Conservation (phyloP, 2,888 invertebrate species). For the Subacronicta megacephala region DNA sequence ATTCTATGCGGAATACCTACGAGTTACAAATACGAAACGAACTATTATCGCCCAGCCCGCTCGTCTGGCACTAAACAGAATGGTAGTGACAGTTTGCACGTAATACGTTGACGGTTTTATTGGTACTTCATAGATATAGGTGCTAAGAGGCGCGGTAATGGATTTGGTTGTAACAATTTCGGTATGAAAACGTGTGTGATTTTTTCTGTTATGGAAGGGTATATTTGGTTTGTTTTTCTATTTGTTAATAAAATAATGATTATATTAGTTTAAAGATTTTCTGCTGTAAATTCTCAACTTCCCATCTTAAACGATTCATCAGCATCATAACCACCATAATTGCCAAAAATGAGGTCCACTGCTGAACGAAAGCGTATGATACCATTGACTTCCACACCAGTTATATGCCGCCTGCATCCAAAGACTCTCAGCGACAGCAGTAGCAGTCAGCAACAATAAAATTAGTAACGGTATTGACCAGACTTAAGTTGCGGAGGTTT, state of each 20-base stretch:
- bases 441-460: too few species aligned
- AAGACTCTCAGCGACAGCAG: too few species aligned
- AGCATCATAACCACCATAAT: too few species aligned
- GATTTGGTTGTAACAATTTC: conserved; percentile 26
- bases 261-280: too few species aligned
- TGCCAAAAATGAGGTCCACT: too few species aligned
- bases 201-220: conserved; percentile 12
- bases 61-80: conserved; percentile 45
- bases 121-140: conserved; percentile 18
- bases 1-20: conserved; percentile 43
- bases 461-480: too few species aligned
- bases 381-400: too few species aligned
- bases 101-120: conserved; percentile 46
- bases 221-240: conserved; percentile 1
- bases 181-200: conserved; percentile 16
- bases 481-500: too few species aligned
- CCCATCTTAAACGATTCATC: not conserved
- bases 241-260: not conserved
- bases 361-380: too few species aligned
- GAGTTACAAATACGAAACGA: conserved; percentile 56
- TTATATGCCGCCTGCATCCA: too few species aligned
- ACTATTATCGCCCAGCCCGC: conserved; percentile 56
- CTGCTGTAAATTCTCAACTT: too few species aligned
- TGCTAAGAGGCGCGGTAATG: conserved; percentile 31
- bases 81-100: conserved; percentile 43